A percentile compares a stretch with the other conserved stretches of the same genome.
Conservation (phyloP, 2,888 invertebrate genomes). For the Platycheirus albimanus region DNA sequence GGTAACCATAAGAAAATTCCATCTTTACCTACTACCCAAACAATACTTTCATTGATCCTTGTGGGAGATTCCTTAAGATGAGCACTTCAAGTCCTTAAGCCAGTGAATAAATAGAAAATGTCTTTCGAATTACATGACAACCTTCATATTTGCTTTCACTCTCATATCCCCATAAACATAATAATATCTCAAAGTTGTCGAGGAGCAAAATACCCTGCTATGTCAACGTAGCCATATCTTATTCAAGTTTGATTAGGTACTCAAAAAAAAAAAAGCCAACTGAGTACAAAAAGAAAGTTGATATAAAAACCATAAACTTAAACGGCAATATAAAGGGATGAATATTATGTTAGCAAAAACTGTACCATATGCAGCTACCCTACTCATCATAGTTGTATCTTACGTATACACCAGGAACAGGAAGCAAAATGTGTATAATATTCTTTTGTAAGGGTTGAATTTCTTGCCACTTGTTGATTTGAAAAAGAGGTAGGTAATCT, state of each 20-base stretch:
- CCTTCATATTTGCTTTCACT: too few relatives aligned
- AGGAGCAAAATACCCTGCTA: not conserved
- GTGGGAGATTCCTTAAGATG: too few relatives aligned
- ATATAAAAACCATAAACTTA: not conserved
- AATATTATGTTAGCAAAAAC: not conserved
- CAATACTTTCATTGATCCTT: too few relatives aligned
- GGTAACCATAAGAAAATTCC: too few relatives aligned
- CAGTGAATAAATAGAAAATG: too few relatives aligned
- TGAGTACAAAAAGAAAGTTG: not conserved
- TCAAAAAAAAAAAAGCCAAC: not conserved
- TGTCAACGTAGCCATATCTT: slow-evolving; percentile 7
- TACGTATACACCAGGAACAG: too few relatives aligned
- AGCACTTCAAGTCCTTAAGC: too few relatives aligned
- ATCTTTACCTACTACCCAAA: too few relatives aligned
- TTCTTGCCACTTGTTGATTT: slow-evolving; percentile 4
- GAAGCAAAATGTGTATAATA: not conserved
- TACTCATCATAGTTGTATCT: too few relatives aligned
- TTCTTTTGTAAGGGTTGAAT: not conserved
- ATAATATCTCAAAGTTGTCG: slow-evolving; percentile 1
- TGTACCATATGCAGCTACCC: not conserved
- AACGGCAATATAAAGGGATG: not conserved
- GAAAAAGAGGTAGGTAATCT: not conserved
- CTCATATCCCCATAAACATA: too few relatives aligned
- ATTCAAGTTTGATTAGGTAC: slow-evolving; percentile 26
- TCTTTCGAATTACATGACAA: too few relatives aligned